Base-by-base conservation (phyloP, 2,113 vertebrate species). In the Erythrolamprus reginae region DNA sequence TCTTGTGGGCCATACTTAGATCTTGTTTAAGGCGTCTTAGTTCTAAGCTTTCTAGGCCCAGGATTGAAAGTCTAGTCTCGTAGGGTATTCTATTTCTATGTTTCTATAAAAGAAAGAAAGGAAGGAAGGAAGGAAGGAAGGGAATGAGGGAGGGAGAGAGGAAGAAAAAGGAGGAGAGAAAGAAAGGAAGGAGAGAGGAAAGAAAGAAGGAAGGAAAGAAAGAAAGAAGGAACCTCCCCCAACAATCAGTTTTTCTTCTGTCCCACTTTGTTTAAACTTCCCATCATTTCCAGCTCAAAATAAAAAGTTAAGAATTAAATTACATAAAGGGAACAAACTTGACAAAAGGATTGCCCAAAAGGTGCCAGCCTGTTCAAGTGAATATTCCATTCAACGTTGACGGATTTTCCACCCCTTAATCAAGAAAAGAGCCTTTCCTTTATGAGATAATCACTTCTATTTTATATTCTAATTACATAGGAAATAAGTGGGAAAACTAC, bases 131-230 rank as follows among this genome's bases (percentile, higher is more conserved):
- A 55, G 17, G 4, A 55, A 55, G 4, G 45, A 45, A 28, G 12
- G 26, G 3, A 61, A 26, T 0, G 2, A 10, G 10, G 13, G 26
- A 26, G 5, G 19, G 26, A 55, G 23, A 1, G 4, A 61, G 9
- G 10, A 12, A 61, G 1, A 3, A 28, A 61, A 28, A 61, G 3
- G 3, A 28, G 12, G 0, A 0, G 28, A 13, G 26, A 1, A 58
- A 58, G 1, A 0, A 58, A 10, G 1, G 0, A 26, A 10, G 24
- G 1, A 58, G 26, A 1, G 0, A 58, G 3, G 9, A 2, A 26
- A 10, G 56, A 10, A 65, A 13, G 10, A 2, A n/a, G 1, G 4
- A 5, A 5, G 1, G 26, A 28, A 61, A 4, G 26, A 12, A 61
- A 28, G 3, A 4, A 28, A 4, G 3, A 28, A 61, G 4, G 4